These are phyloP conservation scores for Meandrusa payeni DNA, from an alignment of 2,888 invertebrate genomes.

Conservation along the genomic window DNA sequence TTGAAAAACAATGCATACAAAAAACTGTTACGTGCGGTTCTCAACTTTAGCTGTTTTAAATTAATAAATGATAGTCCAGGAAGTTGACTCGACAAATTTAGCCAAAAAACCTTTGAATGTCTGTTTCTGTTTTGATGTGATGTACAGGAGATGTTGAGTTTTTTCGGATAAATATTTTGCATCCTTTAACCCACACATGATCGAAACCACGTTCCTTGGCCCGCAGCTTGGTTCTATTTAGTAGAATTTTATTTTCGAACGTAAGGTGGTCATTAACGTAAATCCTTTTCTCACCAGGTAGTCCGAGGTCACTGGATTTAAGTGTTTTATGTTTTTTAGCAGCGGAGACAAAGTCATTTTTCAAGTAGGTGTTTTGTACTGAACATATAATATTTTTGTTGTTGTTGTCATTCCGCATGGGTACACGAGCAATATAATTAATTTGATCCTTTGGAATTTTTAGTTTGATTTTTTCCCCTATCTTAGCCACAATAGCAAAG, in stretches of 20 bases:
- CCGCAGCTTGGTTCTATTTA: conserved; percentile 23
- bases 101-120: conserved; percentile 22
- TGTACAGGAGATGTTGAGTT: conserved; percentile 23
- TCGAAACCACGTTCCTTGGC: conserved; percentile 12
- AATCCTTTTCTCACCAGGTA: conserved; percentile 22
- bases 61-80: not conserved
- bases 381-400: conserved; percentile 24
- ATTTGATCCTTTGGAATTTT: conserved; percentile 23
- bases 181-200: conserved; percentile 23
- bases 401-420: conserved; percentile 12
- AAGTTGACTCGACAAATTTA: conserved; percentile 2
- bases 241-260: conserved; percentile 27
- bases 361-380: conserved; percentile 28
- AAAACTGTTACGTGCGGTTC: conserved; percentile 3
- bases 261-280: conserved; percentile 32
- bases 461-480: conserved; percentile 10
- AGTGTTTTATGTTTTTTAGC: conserved; percentile 19
- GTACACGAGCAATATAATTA: conserved; percentile 23
- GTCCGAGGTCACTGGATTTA: conserved; percentile 23
- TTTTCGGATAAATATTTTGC: conserved; percentile 28
- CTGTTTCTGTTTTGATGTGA: conserved; percentile 21
- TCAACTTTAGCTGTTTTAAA: conserved; percentile 1
- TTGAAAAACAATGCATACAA: conserved; percentile 2
- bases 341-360: conserved; percentile 29
- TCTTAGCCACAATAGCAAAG: conserved; percentile 14